Conservation (phyloP, 2,888 invertebrate genomes). For the Cheilosia pagana region DNA sequence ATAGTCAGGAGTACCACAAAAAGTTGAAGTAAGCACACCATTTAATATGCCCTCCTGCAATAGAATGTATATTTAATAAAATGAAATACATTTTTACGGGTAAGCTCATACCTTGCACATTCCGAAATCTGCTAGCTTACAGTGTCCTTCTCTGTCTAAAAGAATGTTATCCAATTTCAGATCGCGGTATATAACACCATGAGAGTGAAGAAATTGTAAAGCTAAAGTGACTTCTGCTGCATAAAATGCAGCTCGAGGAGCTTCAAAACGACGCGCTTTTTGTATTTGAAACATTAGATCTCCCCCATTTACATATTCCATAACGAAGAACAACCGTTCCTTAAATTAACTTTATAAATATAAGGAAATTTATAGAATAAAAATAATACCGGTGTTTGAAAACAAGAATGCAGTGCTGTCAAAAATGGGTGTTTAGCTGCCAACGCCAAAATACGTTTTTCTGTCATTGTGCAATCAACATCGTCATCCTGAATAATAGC, state of each 20-base stretch:
- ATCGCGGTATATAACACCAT: constrained; percentile 99
- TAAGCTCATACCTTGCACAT: constrained; percentile 96
- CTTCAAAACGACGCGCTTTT: constrained; percentile 98
- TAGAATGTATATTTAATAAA: not conserved
- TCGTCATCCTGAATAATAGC: constrained; percentile 99
- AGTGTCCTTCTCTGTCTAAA: constrained; percentile 97
- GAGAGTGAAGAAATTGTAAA: constrained; percentile 97
- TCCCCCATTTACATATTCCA: constrained; percentile 99
- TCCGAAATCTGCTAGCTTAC: constrained; percentile 97
- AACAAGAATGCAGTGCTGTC: constrained; percentile 98
- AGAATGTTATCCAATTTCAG: constrained; percentile 99
- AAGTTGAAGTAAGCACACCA: constrained; percentile 96
- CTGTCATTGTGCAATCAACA: constrained; percentile 99
- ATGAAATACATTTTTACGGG: not conserved
- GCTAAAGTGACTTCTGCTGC: constrained; percentile 99
- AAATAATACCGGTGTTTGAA: constrained; percentile 91
- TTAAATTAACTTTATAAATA: constrained; percentile 78
- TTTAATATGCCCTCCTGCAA: constrained; percentile 85
- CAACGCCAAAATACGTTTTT: constrained; percentile 97
- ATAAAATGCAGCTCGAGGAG: constrained; percentile 95
- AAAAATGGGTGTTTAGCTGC: constrained; percentile 99
- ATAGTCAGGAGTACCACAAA: constrained; percentile 99
- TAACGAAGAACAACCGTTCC: constrained; percentile 98
- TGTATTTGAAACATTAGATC: constrained; percentile 99
- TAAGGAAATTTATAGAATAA: not conserved